A percentile compares a stretch with the other conserved stretches of the same genome.
phyloP scores from a whole-genome alignment of 2,797 vertebrate genomes.

The Bradypodion pumilum region DNA sequence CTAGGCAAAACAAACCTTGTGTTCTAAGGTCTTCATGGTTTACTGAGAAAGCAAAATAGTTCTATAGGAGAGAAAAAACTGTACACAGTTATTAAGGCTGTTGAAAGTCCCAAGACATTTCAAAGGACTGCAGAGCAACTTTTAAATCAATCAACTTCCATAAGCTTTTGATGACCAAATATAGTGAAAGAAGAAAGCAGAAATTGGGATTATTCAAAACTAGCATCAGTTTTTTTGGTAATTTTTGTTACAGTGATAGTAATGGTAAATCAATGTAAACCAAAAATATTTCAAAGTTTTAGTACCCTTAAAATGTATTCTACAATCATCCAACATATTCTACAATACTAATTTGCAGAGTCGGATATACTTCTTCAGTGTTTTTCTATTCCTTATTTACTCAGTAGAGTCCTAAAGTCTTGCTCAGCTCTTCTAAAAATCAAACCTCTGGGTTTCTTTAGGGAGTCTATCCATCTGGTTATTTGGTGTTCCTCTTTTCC shows the following conservation, averaged over 20 bases:
- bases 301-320: constrained; percentile 37
- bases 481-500: no score
- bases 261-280: constrained; percentile 38
- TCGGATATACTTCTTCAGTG: constrained; percentile 28
- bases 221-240: constrained; percentile 13
- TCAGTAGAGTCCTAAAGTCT: constrained; percentile 35
- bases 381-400: constrained; percentile 38
- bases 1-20: constrained; percentile 61
- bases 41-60: constrained; percentile 36
- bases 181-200: constrained; percentile 50
- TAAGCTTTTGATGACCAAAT: constrained; percentile 50
- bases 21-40: constrained; percentile 46
- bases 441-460: no score
- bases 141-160: constrained; percentile 51
- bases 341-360: constrained; percentile 48
- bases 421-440: no score
- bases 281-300: constrained; percentile 42
- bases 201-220: constrained; percentile 39
- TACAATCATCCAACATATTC: no score
- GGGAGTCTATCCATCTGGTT: no score
- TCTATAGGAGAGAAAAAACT: constrained; percentile 40
- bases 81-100: constrained; percentile 26
- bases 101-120: constrained; percentile 53
- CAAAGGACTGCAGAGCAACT: constrained; percentile 28
- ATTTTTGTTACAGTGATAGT: constrained; percentile 48